Conservation (phyloP, 2,797 vertebrate genomes). For the Odontamblyopus lacepedii region DNA sequence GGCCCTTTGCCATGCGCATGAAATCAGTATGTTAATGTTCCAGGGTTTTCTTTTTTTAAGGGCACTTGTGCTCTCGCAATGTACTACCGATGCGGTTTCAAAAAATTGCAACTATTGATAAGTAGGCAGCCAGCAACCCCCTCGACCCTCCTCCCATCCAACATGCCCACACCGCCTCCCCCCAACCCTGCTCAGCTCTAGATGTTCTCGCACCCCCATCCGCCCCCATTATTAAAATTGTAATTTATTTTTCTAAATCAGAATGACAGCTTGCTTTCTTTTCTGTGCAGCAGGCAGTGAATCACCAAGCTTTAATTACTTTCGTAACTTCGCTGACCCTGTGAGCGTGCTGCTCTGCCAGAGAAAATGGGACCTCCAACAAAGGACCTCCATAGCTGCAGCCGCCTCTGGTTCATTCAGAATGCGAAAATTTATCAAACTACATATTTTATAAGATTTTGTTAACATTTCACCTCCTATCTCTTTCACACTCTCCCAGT, state of each 20-base stretch:
- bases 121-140: constrained; percentile 87
- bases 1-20: constrained; percentile 99
- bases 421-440: constrained; percentile 76
- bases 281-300: constrained; percentile 97
- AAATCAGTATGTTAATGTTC: constrained; percentile 99
- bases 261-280: constrained; percentile 99
- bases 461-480: constrained; percentile 82
- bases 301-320: constrained; percentile 95
- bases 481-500: constrained; percentile 60
- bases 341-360: constrained; percentile 70
- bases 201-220: constrained; percentile 72
- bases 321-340: constrained; percentile 92
- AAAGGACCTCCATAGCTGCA: constrained; percentile 72
- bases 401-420: constrained; percentile 73
- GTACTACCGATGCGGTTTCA: constrained; percentile 92
- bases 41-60: constrained; percentile 94
- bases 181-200: constrained; percentile 63
- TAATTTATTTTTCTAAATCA: constrained; percentile 99
- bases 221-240: constrained; percentile 93
- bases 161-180: constrained; percentile 44
- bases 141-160: constrained; percentile 68
- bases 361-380: constrained; percentile 79
- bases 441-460: constrained; percentile 78
- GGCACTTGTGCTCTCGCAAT: constrained; percentile 98
- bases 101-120: constrained; percentile 97